These are phyloP conservation scores for Phataginus tricuspis DNA, from an alignment of 2,797 vertebrate genomes.

Conservation along the genomic window DNA sequence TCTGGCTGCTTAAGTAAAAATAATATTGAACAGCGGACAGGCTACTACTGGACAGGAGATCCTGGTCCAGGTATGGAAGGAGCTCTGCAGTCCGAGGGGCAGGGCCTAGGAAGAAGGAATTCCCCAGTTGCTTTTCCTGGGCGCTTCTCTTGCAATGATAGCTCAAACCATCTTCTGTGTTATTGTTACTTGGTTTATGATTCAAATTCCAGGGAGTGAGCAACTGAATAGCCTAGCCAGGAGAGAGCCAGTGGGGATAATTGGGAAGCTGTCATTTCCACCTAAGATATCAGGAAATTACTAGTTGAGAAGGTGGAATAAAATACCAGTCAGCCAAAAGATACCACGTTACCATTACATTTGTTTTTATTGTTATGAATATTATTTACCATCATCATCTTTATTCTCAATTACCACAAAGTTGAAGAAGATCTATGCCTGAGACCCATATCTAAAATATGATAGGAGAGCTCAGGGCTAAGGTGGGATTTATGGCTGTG, in stretches of 20 bases:
- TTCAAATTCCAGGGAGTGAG: background rate
- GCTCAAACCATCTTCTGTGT: background rate
- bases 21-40: background rate
- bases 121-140: background rate
- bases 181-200: background rate
- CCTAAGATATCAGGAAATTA: background rate
- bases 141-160: background rate
- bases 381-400: background rate
- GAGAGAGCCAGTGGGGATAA: background rate
- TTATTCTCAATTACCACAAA: background rate
- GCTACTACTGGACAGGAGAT: background rate
- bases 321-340: background rate
- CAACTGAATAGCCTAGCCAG: background rate
- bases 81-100: background rate
- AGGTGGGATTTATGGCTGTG: background rate
- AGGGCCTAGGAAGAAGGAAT: background rate
- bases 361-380: background rate
- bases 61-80: background rate
- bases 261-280: background rate
- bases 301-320: background rate
- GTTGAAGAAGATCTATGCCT: background rate
- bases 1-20: background rate
- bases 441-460: background rate
- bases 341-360: background rate
- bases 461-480: background rate